Conservation (phyloP, 1,140 invertebrate genomes). For the Mactra quadrangularis region DNA sequence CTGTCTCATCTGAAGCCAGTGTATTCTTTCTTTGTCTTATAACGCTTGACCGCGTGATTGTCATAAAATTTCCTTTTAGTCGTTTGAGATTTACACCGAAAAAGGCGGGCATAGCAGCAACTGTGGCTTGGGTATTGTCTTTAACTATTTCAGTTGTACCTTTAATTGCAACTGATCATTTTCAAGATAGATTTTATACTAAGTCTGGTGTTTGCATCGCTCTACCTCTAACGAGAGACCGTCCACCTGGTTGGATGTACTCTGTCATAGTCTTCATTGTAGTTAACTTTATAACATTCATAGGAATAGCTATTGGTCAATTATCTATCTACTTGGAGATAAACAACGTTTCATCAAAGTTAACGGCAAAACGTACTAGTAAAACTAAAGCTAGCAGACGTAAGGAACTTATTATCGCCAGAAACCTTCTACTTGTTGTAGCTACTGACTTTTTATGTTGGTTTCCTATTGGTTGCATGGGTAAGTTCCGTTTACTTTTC, state of each 20-base stretch:
- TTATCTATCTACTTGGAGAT: constrained; percentile 7
- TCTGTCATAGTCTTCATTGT: constrained; percentile 33
- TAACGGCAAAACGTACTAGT: too few species aligned
- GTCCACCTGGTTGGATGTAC: constrained; percentile 25
- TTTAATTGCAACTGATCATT: constrained; percentile 13
- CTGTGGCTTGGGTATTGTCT: constrained; percentile 53
- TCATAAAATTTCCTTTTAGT: constrained; percentile 71
- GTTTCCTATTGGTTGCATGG: constrained; percentile 69
- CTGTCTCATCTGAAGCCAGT: constrained; percentile 68
- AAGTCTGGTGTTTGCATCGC: constrained; percentile 59
- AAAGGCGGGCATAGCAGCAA: background rate
- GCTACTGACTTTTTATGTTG: constrained; percentile 66
- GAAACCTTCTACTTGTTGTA: constrained; percentile 50
- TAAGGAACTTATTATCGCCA: constrained; percentile 57
- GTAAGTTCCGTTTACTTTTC: too few species aligned
- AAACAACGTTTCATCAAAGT: background rate
- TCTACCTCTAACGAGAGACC: constrained; percentile 47
- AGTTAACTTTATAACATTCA: constrained; percentile 61
- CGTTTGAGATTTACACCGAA: constrained; percentile 34
- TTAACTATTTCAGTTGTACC: constrained; percentile 59
- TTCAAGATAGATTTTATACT: constrained; percentile 52
- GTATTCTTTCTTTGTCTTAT: constrained; percentile 68
- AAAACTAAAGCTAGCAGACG: background rate
- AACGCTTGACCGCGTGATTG: constrained; percentile 69
- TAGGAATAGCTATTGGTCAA: constrained; percentile 43